These are phyloP conservation scores for Coendou prehensilis DNA, from an alignment of 2,797 vertebrate species.

Conservation along the genomic window DNA sequence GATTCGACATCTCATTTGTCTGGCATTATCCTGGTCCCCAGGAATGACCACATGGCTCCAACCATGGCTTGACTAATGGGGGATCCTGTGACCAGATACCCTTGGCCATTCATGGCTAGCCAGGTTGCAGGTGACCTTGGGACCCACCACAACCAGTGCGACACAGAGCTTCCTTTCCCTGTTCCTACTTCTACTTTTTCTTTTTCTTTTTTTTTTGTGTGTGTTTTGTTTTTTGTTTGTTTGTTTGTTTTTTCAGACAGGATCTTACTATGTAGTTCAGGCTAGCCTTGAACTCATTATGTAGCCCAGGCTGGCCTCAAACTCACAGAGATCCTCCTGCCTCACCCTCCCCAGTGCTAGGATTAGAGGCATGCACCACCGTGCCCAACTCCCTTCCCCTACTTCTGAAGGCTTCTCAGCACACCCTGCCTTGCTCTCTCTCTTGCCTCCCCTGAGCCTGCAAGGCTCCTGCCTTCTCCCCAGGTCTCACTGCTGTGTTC, in stretches of 20 bases:
- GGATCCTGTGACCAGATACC: no score
- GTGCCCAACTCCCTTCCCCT: not conserved
- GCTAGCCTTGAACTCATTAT: not conserved
- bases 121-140: not conserved
- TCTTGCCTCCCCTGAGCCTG: not conserved
- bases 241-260: not conserved
- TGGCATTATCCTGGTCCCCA: not conserved
- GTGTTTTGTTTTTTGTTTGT: not conserved
- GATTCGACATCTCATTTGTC: not conserved
- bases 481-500: rapidly evolving
- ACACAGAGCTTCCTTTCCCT: no score
- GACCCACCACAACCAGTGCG: not conserved
- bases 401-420: not conserved
- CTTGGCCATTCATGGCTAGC: not conserved
- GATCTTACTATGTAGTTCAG: not conserved
- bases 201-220: not conserved
- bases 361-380: not conserved
- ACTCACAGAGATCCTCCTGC: not conserved
- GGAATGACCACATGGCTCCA: not conserved
- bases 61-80: not conserved
- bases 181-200: not conserved
- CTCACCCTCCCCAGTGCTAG: not conserved
- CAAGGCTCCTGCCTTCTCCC: rapidly evolving
- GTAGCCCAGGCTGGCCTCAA: not conserved
- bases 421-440: no score